Evolutionary conservation across 1,140 invertebrate genomes (phyloP).

Genomic region (Calycopis cecrops): DNA sequence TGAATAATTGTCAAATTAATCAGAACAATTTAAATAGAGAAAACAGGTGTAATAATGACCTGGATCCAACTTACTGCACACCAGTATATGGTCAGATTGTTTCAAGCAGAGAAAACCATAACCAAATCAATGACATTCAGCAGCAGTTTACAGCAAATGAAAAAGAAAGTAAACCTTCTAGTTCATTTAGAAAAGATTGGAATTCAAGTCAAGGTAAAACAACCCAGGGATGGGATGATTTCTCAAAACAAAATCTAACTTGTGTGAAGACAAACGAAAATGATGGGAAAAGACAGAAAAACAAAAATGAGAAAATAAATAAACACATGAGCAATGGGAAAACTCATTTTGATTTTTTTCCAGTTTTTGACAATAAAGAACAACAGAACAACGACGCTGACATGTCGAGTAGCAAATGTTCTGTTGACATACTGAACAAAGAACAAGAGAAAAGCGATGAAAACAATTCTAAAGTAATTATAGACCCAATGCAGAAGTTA

Average conservation of each 20-base stretch:
- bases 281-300: slow-evolving; percentile 44
- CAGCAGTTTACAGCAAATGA: slow-evolving; percentile 49
- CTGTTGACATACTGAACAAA: slow-evolving; percentile 33
- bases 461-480: slow-evolving; percentile 64
- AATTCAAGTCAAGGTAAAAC: slow-evolving; percentile 48
- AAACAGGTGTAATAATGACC: slow-evolving; percentile 41
- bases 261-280: slow-evolving; percentile 41
- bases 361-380: slow-evolving; percentile 63
- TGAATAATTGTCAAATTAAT: slow-evolving; percentile 64
- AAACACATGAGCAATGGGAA: slow-evolving; percentile 56
- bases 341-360: slow-evolving; percentile 61
- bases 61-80: slow-evolving; percentile 64
- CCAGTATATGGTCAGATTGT: slow-evolving; percentile 65
- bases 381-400: slow-evolving; percentile 20
- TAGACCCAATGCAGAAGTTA: slow-evolving; percentile 71
- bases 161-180: slow-evolving; percentile 55
- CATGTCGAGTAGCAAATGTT: slow-evolving; percentile 24
- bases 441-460: slow-evolving; percentile 40
- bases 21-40: slow-evolving; percentile 48
- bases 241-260: slow-evolving; percentile 53
- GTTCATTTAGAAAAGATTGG: slow-evolving; percentile 61
- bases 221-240: slow-evolving; percentile 55
- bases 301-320: slow-evolving; percentile 43
- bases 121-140: slow-evolving; percentile 68
- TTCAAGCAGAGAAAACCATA: slow-evolving; percentile 64